Evolutionary conservation across 2,113 vertebrate species (phyloP).

Genomic region (Naja naja): DNA sequence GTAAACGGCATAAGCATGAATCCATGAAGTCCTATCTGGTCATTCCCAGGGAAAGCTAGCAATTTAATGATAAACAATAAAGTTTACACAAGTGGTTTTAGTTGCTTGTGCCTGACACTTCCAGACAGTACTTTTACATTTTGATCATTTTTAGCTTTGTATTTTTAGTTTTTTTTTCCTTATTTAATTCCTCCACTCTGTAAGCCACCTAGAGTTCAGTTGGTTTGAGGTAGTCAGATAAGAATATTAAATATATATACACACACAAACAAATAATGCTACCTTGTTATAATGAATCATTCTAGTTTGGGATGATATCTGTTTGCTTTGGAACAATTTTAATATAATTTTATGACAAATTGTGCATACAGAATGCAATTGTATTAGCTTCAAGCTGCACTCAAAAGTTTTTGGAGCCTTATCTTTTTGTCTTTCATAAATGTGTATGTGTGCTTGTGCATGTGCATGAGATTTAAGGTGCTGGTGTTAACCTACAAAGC

Average conservation of each 20-base stretch:
- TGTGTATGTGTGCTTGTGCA: not conserved
- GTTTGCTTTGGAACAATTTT: not conserved
- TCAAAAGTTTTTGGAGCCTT: not conserved
- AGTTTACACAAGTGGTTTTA: not conserved
- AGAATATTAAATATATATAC: not conserved
- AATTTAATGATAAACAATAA: not conserved
- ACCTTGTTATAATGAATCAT: not conserved
- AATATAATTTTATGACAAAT: not conserved
- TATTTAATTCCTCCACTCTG: not conserved
- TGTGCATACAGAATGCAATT: not conserved
- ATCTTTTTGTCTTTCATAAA: not conserved
- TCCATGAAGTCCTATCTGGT: not conserved
- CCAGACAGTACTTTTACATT: not conserved
- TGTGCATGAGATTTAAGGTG: too few species aligned
- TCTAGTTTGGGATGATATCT: not conserved
- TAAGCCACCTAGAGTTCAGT: not conserved
- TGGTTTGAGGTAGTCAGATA: not conserved
- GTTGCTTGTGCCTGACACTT: not conserved
- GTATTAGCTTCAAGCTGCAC: not conserved
- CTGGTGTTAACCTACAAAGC: too few species aligned
- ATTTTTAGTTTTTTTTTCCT: not conserved
- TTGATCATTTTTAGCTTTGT: not conserved
- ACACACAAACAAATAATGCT: not conserved
- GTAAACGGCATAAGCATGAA: not conserved
- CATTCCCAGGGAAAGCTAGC: not conserved